Evolutionary conservation across 1,140 invertebrate species (phyloP).

Genomic region (Rhyacophila brunnea): DNA sequence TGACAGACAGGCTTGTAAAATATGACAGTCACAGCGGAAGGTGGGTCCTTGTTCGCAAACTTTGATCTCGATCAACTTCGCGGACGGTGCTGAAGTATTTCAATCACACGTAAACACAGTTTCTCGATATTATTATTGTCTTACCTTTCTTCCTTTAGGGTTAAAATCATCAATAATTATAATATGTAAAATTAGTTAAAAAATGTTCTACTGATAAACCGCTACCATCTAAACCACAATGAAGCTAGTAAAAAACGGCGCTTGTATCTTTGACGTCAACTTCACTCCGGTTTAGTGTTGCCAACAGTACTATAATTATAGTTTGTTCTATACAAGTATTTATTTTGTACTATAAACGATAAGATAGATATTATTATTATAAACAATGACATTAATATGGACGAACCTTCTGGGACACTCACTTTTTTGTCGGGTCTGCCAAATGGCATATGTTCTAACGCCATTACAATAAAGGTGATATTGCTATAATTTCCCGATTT

Average conservation of each 20-base stretch:
- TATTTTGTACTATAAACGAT: no score
- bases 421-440: no score
- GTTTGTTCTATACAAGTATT: no score
- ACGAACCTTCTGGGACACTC: no score
- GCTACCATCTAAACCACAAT: slow-evolving; percentile 21
- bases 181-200: slow-evolving; percentile 19
- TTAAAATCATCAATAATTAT: slow-evolving; percentile 16
- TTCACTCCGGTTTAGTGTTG: no score
- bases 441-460: no score
- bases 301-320: no score
- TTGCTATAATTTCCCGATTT: no score
- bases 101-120: neutral
- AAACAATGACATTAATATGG: no score
- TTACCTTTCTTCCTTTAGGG: slow-evolving; percentile 20
- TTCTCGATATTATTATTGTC: neutral
- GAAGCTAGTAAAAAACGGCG: slow-evolving; percentile 15
- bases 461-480: no score
- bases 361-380: no score
- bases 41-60: slow-evolving; percentile 20
- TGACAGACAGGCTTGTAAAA: slow-evolving; percentile 28
- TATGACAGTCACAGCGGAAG: slow-evolving; percentile 24
- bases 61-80: neutral
- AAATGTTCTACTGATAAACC: slow-evolving; percentile 16
- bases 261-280: slow-evolving; percentile 3
- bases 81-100: neutral